Conservation (phyloP, 2,797 vertebrate species). For the Diceros bicornis region DNA sequence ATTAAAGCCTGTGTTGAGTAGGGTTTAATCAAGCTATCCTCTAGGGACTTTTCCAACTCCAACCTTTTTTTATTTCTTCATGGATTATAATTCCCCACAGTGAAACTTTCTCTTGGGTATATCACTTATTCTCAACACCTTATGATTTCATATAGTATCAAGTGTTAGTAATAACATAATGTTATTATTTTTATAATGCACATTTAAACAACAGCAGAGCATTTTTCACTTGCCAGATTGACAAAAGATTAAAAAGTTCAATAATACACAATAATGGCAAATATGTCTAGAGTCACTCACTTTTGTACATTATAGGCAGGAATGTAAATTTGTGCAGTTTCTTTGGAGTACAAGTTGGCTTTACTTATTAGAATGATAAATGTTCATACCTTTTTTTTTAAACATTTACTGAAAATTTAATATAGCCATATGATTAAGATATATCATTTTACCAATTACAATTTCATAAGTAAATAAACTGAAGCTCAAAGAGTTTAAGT, state of each 20-base stretch:
- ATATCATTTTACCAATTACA: not conserved
- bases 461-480: not conserved
- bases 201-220: conserved; percentile 12
- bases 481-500: not conserved
- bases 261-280: not conserved
- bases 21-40: not conserved
- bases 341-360: conserved; percentile 34
- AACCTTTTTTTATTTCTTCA: not conserved
- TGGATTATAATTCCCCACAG: conserved; percentile 31
- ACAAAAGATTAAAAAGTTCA: not conserved
- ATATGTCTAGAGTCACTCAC: not conserved
- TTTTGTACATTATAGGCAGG: not conserved
- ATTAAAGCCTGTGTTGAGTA: not conserved
- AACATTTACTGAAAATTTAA: not conserved
- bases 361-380: conserved; percentile 42
- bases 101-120: conserved; percentile 28
- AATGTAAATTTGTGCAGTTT: not conserved
- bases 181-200: not conserved
- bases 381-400: not conserved
- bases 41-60: not conserved
- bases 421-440: not conserved
- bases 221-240: conserved; percentile 22
- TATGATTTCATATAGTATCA: not conserved
- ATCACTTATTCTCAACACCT: conserved; percentile 6
- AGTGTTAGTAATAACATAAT: not conserved